Conservation (phyloP, 2,113 vertebrate genomes). For the Hylia prasina region DNA sequence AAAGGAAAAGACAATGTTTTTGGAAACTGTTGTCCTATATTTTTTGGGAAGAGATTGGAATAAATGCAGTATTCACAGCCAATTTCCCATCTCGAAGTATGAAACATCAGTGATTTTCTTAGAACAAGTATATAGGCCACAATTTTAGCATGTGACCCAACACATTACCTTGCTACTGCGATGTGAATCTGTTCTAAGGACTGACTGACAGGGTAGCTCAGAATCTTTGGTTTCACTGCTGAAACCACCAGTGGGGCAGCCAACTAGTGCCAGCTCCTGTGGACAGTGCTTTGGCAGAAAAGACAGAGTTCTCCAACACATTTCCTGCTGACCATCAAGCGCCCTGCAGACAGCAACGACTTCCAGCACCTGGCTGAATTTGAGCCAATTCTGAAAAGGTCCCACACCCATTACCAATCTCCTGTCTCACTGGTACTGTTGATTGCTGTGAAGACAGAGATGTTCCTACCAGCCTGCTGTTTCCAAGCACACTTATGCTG, state of each 20-base stretch:
- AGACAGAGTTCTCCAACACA: background rate
- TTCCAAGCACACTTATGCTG: background rate
- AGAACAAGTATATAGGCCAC: background rate
- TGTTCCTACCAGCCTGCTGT: background rate
- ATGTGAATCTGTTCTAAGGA: background rate
- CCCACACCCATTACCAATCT: background rate
- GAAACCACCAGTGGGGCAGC: background rate
- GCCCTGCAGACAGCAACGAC: background rate
- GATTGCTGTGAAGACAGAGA: background rate
- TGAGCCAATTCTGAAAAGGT: background rate
- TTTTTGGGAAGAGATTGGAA: background rate
- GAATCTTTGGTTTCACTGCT: background rate
- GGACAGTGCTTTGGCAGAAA: background rate
- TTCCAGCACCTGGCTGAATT: background rate
- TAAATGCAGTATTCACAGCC: background rate
- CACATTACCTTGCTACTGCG: fast-evolving
- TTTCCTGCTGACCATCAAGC: background rate
- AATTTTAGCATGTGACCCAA: background rate
- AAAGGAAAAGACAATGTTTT: background rate
- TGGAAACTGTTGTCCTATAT: background rate
- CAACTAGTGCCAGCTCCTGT: background rate
- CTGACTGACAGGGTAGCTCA: background rate
- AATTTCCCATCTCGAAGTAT: background rate
- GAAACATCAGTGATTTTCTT: background rate
- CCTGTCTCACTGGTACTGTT: background rate